Conservation (phyloP, 2,888 invertebrate species). For the Drosophila nr. medialis region DNA sequence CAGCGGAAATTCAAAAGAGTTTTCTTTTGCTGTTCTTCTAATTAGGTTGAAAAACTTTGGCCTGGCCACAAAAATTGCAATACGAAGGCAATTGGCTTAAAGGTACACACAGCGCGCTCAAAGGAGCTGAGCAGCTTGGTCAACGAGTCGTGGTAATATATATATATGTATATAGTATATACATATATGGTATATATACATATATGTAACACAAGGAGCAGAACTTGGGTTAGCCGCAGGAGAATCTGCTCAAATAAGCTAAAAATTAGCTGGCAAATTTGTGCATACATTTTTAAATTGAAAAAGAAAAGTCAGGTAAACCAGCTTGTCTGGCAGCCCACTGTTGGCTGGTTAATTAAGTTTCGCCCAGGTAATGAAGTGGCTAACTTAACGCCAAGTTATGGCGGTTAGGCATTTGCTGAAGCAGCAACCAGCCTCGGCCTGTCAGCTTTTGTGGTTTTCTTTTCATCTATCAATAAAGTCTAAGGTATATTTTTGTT, state of each 20-base stretch:
- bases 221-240: conserved; percentile 22
- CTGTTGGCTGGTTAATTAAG: conserved; percentile 56
- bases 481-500: background rate
- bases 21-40: conserved; percentile 48
- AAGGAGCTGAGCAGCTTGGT: conserved; percentile 43
- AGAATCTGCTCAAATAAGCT: conserved; percentile 36
- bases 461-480: conserved; percentile 38
- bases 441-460: conserved; percentile 2
- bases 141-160: conserved; percentile 30
- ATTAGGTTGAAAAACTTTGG: conserved; percentile 66
- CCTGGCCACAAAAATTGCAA: conserved; percentile 35
- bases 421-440: background rate
- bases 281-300: conserved; percentile 57
- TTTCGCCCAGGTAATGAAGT: conserved; percentile 70
- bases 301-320: conserved; percentile 23
- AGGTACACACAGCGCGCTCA: conserved; percentile 4
- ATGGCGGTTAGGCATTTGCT: conserved; percentile 39
- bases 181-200: background rate
- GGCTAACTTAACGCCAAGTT: conserved; percentile 65
- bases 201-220: background rate
- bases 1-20: conserved; percentile 72
- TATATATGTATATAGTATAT: conserved; percentile 11
- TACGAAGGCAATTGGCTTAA: conserved; percentile 25
- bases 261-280: conserved; percentile 44
- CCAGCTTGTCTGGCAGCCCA: background rate